Evolutionary conservation across 1,140 invertebrate genomes (phyloP), one percentile per base, ranked within the genome.

Genomic region (Ladona fulva): DNA sequence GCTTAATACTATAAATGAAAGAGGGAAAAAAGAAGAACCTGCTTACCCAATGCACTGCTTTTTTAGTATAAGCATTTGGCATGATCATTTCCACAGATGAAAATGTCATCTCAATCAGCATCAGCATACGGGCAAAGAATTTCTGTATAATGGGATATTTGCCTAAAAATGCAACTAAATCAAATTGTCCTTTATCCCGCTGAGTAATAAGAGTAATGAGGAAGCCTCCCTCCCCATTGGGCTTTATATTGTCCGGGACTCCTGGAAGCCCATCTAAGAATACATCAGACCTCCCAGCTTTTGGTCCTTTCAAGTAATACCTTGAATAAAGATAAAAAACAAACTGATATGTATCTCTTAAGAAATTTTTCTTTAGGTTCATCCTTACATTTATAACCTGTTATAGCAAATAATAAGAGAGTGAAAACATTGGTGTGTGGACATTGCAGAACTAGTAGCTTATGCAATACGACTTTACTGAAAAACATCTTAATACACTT

Each of bases 251-350:
- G 83, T 97, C 94, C n/a, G 93, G 92, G 10, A 88, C 77, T 81
- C 94, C 94, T 75, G 94, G 94, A 78, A 97, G 85, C 75, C 91
- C 91, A 82, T 93, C 90, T n/a, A 91, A 81, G 81, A 95, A 92
- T 0, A 93, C 84, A 82, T 95, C 94, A 1, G 83, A 82, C 78
- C 88, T 87, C n/a, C 93, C 93, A 81, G 89, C 89, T 79, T 93
- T 93, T 1, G 88, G 85, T 19, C 95, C 91, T 83, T 89, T 89
- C 74, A 95, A 83, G 83, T 94, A 89, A 85, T 94, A 91, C 82
- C 94, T 92, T 44, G 87, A 80, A 79, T n/a, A n/a, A n/a, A n/a
- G n/a, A n/a, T n/a, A n/a, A n/a, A n/a, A n/a, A n/a, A n/a, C n/a
- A n/a, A n/a, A n/a, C n/a, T n/a, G n/a, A n/a, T n/a, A n/a, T n/a